These are phyloP conservation scores for Nemopilema nomurai DNA, from an alignment of 30 jellyfish, hydroid and myxozoan genomes.

Conservation along the genomic window DNA sequence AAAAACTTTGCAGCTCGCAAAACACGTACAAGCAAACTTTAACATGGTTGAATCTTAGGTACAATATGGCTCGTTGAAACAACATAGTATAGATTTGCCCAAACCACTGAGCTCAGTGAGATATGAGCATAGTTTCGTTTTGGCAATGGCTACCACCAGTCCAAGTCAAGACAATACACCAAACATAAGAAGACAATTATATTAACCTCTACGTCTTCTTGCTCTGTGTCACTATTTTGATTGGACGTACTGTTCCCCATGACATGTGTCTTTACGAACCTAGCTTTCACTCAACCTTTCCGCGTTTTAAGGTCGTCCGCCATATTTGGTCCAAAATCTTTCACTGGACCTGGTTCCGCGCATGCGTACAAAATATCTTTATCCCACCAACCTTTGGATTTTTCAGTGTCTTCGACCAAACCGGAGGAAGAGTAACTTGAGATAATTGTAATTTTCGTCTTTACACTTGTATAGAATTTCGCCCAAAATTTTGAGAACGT, in stretches of 20 bases:
- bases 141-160: background rate
- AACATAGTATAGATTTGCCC: too few relatives aligned
- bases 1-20: too few relatives aligned
- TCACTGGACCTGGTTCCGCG: background rate
- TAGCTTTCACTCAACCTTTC: background rate
- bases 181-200: background rate
- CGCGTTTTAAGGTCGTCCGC: background rate
- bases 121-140: background rate
- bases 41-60: too few relatives aligned
- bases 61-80: too few relatives aligned
- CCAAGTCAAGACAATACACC: background rate
- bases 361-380: background rate
- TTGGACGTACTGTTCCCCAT: constrained; percentile 80
- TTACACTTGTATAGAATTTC: too few relatives aligned
- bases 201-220: constrained; percentile 75
- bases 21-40: too few relatives aligned
- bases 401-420: too few relatives aligned
- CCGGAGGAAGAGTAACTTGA: too few relatives aligned
- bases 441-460: too few relatives aligned
- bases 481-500: too few relatives aligned
- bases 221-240: constrained; percentile 67
- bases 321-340: background rate
- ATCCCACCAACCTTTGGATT: too few relatives aligned
- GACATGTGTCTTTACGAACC: background rate
- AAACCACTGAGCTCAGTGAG: background rate